Evolutionary conservation across 2,113 vertebrate species (phyloP).

Genomic region (Dicrurus megarhynchus): DNA sequence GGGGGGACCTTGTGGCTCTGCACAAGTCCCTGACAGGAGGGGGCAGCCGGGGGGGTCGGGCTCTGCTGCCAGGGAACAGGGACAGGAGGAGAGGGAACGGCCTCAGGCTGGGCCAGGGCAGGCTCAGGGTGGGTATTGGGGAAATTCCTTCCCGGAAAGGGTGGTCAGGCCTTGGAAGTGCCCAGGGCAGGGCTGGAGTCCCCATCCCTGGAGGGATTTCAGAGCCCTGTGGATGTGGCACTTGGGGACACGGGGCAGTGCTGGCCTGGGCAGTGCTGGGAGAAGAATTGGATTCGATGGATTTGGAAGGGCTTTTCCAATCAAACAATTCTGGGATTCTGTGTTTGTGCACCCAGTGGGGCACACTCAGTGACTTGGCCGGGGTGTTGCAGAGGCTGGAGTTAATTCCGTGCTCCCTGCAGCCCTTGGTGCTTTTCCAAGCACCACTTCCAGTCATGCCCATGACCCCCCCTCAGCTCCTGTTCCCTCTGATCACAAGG

Average conservation of each 20-base stretch:
- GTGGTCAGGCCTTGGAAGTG: background rate
- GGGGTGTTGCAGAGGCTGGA: accelerated
- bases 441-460: accelerated
- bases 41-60: background rate
- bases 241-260: background rate
- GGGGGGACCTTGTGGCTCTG: background rate
- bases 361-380: background rate
- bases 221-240: background rate
- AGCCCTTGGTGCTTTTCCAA: background rate
- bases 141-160: background rate
- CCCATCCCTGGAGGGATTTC: background rate
- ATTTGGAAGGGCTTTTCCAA: background rate
- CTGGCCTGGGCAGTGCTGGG: background rate
- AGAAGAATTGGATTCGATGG: accelerated
- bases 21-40: background rate
- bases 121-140: no score
- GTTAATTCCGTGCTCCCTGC: background rate
- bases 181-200: background rate
- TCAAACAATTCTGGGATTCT: background rate
- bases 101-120: background rate
- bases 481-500: background rate
- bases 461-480: background rate
- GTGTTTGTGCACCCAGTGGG: background rate
- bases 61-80: background rate
- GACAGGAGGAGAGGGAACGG: background rate